Percentiles rank a stretch among this genome's conserved stretches.
These are phyloP conservation scores for Tetranychus cinnabarinus DNA, from an alignment of 1,140 invertebrate genomes.

Conservation along the genomic window DNA sequence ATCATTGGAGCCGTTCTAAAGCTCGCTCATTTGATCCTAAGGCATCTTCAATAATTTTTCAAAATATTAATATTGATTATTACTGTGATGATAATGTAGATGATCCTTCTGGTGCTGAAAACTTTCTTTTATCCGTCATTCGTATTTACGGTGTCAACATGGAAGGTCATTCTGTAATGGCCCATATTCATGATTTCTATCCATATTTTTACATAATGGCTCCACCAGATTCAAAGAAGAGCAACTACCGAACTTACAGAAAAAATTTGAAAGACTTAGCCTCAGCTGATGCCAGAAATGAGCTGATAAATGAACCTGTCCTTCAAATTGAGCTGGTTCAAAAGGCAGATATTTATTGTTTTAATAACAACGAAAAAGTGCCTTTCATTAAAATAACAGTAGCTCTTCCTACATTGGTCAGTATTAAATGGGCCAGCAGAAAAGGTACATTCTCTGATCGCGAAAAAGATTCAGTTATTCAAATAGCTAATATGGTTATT, in stretches of 20 bases:
- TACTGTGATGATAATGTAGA: too few relatives aligned
- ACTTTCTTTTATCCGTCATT: too few relatives aligned
- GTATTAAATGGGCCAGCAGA: conserved; percentile 95
- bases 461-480: conserved; percentile 88
- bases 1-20: too few relatives aligned
- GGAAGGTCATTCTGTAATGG: conserved; percentile 77
- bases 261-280: conserved; percentile 47
- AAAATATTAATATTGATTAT: too few relatives aligned
- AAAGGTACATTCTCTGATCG: conserved; percentile 96
- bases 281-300: conserved; percentile 52
- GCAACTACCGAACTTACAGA: conserved; percentile 44
- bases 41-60: too few relatives aligned
- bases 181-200: conserved; percentile 85
- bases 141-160: conserved; percentile 85
- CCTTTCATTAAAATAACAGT: conserved; percentile 71
- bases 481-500: conserved; percentile 95
- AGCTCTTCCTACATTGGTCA: conserved; percentile 57
- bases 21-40: too few relatives aligned
- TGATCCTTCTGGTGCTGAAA: too few relatives aligned
- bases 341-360: conserved; percentile 70
- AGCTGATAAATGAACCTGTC: conserved; percentile 52
- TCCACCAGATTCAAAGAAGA: conserved; percentile 42
- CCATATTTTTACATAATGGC: conserved; percentile 84
- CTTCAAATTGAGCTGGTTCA: conserved; percentile 55
- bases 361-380: conserved; percentile 44